Conservation (phyloP, 1,140 invertebrate genomes). For the Contarinia nasturtii region DNA sequence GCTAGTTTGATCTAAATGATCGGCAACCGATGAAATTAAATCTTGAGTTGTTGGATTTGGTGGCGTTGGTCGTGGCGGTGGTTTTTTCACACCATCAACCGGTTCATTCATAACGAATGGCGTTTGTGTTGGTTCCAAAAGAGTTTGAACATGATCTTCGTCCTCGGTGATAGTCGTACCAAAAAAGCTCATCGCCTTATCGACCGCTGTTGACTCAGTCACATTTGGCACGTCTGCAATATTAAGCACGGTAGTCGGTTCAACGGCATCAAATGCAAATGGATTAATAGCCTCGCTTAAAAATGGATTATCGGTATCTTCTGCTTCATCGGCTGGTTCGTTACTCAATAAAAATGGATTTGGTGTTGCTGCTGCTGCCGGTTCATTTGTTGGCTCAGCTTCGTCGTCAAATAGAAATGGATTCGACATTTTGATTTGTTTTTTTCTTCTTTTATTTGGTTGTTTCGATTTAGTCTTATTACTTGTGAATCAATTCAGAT, state of each 20-base stretch:
- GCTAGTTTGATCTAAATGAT: conserved; percentile 72
- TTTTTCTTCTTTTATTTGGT: background rate
- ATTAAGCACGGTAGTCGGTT: conserved; percentile 8
- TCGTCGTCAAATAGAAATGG: conserved; percentile 57
- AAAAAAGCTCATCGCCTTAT: conserved; percentile 18
- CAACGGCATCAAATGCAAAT: conserved; percentile 26
- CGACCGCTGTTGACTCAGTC: conserved; percentile 5
- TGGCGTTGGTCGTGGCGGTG: conserved; percentile 31
- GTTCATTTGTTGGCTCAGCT: conserved; percentile 23
- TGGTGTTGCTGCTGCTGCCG: too few species aligned
- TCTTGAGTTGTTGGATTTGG: conserved; percentile 57
- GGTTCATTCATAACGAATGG: conserved; percentile 8
- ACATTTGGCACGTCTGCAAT: background rate
- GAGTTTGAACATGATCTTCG: conserved; percentile 9
- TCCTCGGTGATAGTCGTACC: conserved; percentile 18
- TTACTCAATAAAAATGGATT: conserved; percentile 55
- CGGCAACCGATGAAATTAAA: conserved; percentile 65
- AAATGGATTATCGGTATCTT: conserved; percentile 38
- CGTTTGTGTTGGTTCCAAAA: conserved; percentile 4
- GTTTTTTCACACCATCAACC: conserved; percentile 10
- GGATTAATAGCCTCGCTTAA: conserved; percentile 31
- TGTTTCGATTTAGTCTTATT: conserved; percentile 7
- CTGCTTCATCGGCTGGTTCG: conserved; percentile 9
- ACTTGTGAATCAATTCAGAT: conserved; percentile 40
- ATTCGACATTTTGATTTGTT: conserved; percentile 37